A percentile compares a stretch with the other conserved stretches of the same genome.
Evolutionary conservation across 1,140 invertebrate genomes (phyloP).

Genomic region (Orius insidiosus): DNA sequence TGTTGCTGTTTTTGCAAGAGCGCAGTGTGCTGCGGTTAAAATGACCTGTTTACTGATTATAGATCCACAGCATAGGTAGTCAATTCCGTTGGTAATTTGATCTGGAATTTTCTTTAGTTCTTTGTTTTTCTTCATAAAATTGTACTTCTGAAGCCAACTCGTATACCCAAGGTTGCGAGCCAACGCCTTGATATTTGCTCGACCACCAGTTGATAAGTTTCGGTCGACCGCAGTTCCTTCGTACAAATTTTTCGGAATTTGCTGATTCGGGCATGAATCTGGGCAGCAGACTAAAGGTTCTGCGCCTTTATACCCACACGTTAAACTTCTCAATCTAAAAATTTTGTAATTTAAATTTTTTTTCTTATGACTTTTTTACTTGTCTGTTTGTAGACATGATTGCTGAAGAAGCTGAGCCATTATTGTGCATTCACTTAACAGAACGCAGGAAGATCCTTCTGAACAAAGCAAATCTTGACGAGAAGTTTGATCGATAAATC

Average conservation of each 20-base stretch:
- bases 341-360: neutral
- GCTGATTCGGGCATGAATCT: conserved; percentile 1
- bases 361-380: conserved; percentile 1
- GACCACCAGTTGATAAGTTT: conserved; percentile 27
- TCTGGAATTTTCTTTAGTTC: conserved; percentile 27
- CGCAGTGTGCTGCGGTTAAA: conserved; percentile 52
- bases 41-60: conserved; percentile 41
- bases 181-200: conserved; percentile 41
- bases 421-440: conserved; percentile 10
- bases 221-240: conserved; percentile 34
- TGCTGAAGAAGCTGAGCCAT: conserved; percentile 10
- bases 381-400: conserved; percentile 12
- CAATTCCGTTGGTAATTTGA: conserved; percentile 35
- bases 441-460: conserved; percentile 9
- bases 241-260: neutral
- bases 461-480: conserved; percentile 10
- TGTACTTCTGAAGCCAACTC: conserved; percentile 45
- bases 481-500: neutral
- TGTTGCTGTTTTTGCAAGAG: conserved; percentile 43
- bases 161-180: conserved; percentile 46
- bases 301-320: conserved; percentile 27
- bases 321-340: conserved; percentile 24
- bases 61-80: conserved; percentile 49
- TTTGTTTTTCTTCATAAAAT: conserved; percentile 3
- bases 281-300: conserved; percentile 28